A percentile compares a stretch with the other conserved stretches of the same genome.
Conservation (phyloP, 2,888 invertebrate genomes). For the Argyra leucocephala region DNA sequence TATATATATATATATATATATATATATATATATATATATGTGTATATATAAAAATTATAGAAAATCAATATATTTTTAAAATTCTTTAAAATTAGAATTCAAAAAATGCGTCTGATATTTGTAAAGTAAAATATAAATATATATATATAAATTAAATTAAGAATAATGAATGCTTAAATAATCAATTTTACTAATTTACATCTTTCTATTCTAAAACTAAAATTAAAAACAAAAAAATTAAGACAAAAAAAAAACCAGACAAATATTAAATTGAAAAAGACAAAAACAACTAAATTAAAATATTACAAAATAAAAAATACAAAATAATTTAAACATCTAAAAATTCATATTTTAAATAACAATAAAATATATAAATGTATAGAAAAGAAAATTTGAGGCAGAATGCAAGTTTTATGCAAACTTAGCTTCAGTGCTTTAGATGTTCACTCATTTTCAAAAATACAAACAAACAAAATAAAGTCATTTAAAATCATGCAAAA, state of each 20-base stretch:
- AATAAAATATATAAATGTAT: no score
- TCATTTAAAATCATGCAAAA: background rate
- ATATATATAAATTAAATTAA: background rate
- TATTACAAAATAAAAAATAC: no score
- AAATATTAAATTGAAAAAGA: no score
- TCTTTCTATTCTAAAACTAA: background rate
- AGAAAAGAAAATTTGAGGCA: no score
- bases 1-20: conserved; percentile 9
- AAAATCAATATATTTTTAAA: no score
- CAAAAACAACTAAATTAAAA: no score
- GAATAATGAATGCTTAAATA: background rate
- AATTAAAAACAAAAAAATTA: no score
- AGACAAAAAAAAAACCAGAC: background rate
- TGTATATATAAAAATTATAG: conserved; percentile 14
- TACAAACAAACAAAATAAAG: background rate
- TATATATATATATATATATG: conserved; percentile 20
- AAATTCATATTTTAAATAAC: no score
- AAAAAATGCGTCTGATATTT: conserved; percentile 22
- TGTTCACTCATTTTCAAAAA: background rate
- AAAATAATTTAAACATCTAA: no score
- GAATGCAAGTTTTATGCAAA: background rate
- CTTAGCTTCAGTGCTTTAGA: background rate
- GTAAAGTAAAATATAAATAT: background rate
- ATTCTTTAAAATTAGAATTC: conserved; percentile 19
- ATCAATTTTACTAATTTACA: background rate